Evolutionary conservation across 2,888 invertebrate genomes (phyloP).

Genomic region (Odontocolon sp.): DNA sequence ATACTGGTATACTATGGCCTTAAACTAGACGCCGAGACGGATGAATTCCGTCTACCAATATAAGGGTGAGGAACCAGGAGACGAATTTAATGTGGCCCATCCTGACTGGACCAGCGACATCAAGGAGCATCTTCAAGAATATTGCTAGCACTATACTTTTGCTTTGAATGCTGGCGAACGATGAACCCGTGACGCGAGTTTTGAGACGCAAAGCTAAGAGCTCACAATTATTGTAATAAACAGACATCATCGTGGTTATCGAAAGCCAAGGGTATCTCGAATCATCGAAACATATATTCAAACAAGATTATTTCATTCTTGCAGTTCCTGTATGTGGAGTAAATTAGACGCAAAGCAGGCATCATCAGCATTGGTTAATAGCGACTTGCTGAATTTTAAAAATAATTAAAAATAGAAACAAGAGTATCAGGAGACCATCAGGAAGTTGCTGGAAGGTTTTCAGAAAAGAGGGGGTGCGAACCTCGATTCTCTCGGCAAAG

Average conservation of each 20-base stretch:
- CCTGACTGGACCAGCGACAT: background rate
- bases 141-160: background rate
- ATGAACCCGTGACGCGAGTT: constrained; percentile 24
- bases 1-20: background rate
- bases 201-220: constrained; percentile 16
- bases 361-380: too few species aligned
- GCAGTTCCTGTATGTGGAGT: too few species aligned
- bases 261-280: background rate
- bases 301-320: too few species aligned
- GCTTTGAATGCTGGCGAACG: constrained; percentile 5
- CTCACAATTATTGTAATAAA: constrained; percentile 21
- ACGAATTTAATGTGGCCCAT: constrained; percentile 33
- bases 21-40: too few species aligned
- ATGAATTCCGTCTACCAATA: too few species aligned
- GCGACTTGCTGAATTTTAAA: too few species aligned
- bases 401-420: constrained; percentile 4
- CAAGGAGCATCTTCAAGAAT: background rate
- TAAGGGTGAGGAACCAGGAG: constrained; percentile 15
- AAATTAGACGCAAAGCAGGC: too few species aligned
- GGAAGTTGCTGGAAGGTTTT: constrained; percentile 8
- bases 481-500: background rate
- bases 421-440: background rate
- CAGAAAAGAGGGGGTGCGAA: background rate
- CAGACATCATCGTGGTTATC: constrained; percentile 13
- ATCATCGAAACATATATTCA: background rate